Evolutionary conservation across 2,888 invertebrate species (phyloP), one percentile per base, ranked within the genome.

Genomic region (Ypsolopha sequella): DNA sequence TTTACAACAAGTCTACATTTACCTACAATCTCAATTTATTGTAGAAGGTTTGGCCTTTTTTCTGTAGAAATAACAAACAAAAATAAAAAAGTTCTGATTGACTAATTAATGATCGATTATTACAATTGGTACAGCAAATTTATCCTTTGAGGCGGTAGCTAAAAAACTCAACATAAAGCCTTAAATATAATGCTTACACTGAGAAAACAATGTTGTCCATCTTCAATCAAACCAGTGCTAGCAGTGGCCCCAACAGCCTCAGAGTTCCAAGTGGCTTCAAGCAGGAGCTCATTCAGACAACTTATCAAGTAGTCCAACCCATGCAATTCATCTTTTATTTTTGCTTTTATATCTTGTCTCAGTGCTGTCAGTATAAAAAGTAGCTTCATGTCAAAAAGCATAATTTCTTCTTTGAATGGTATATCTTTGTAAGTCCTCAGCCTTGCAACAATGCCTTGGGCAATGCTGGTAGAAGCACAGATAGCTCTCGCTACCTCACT

Each of bases 361-460:
- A 97, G 74, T 4, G 96, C 97, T 24, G 97, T 96, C 51, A 97
- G 86, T 50, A 98, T 88, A 76, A 98, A 98, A 51, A 98, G 75
- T 52, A 97, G 85, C 74, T 95, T 93, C 89, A 96, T 92, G 66
- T 97, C 95, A 80, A 93, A 97, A 59, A 92, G 89, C 87, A 93
- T 94, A 13, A 96, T 88, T 52, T 93, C 91, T 66, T 91, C 88
- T 39, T 91, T 89, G 51, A 91, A 82, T 38, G 88, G 85, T 53
- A 89, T 88, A 56, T 92, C 90, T 66, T 86, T 90, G 65, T 92
- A 93, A 8, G 88, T 89, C 62, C 91, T 89, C 51, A 96, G 80
- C 50, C 95, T 89, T 58, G 92, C 89, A 1, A 94, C 80, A 44
- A 97, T 88, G 36, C 92, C 92, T 53, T 93, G 91, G 7, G 93